Evolutionary conservation across 2,888 invertebrate species (phyloP), one percentile per base, ranked within the genome.

Genomic region (Pomacea canaliculata): DNA sequence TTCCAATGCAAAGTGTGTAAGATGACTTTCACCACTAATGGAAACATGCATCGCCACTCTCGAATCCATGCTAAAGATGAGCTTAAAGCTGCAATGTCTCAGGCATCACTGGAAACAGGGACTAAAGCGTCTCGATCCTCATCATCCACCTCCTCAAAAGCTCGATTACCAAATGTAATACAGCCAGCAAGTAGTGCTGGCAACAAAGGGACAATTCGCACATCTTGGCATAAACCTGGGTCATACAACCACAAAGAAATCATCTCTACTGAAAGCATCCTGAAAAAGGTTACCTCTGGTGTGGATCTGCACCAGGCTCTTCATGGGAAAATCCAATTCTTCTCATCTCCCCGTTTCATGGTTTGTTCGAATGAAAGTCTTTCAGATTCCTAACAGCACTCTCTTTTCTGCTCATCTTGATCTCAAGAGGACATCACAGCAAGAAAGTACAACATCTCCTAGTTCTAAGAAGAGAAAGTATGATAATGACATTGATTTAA

Each of bases 1-100:
- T 96, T 95, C 91, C 94, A 94, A 85, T 96, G 96, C 90, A 94
- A 93, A 86, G 93, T 94, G 84, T 96, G 96, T 91, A 93, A 94
- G 76, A 94, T 95, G 91, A 94, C 95, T 65, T 96, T 96, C 91
- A 95, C 95, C 60, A 95, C 95, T 19, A 96, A 95, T 89, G 95
- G 95, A 49, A 96, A 95, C 90, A 95, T 96, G 95, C 95, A 95
- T 88, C 92, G 95, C 63, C 96, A 96, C 90, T 93, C 95, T 93
- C 92, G 95, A 78, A 95, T 94, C 4, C 94, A 95, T 89, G 93
- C 93, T 62, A 89, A 90, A 75, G 84, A 86, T 70, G 83, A 73
- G 51, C 56, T 62, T 12, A 62, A 62, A 23, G 71, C 71, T 74
- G 70, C 74, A 56, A n/a, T 66, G 69, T 48, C n/a, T 67, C 63